phyloP scores from a whole-genome alignment of 2,888 invertebrate species.

The Sturmia bella region DNA sequence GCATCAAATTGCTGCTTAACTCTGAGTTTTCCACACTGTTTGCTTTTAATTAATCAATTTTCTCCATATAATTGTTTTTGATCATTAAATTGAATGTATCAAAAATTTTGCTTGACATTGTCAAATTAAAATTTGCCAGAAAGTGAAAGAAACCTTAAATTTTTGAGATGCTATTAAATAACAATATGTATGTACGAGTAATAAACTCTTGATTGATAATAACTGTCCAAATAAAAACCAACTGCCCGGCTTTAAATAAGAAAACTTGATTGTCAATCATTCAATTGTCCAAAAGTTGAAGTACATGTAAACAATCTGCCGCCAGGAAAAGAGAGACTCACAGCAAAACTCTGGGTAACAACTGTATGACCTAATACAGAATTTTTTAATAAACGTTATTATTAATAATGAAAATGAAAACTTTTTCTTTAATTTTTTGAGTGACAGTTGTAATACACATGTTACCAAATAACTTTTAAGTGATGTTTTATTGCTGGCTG shows the following conservation, averaged over 20 bases:
- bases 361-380: conserved; percentile 58
- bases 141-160: neutral
- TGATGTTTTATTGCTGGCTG: conserved; percentile 24
- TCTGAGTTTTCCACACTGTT: too few species aligned
- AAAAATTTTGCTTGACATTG: neutral
- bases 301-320: conserved; percentile 52
- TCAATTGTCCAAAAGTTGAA: conserved; percentile 61
- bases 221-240: conserved; percentile 13
- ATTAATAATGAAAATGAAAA: conserved; percentile 9
- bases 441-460: conserved; percentile 62
- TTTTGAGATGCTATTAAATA: conserved; percentile 4
- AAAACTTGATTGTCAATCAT: conserved; percentile 59
- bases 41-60: too few species aligned
- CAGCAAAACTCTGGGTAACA: neutral
- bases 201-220: neutral
- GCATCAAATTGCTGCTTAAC: too few species aligned
- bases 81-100: too few species aligned
- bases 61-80: too few species aligned
- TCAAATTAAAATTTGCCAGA: neutral
- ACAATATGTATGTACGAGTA: too few species aligned
- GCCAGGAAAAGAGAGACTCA: neutral
- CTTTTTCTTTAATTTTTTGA: conserved; percentile 30
- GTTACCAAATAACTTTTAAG: conserved; percentile 49
- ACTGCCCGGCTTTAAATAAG: neutral
- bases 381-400: conserved; percentile 35